Percentiles rank a stretch among this genome's conserved stretches.
Conservation (phyloP, 2,797 vertebrate genomes). For the Sebastes hopkinsi region DNA sequence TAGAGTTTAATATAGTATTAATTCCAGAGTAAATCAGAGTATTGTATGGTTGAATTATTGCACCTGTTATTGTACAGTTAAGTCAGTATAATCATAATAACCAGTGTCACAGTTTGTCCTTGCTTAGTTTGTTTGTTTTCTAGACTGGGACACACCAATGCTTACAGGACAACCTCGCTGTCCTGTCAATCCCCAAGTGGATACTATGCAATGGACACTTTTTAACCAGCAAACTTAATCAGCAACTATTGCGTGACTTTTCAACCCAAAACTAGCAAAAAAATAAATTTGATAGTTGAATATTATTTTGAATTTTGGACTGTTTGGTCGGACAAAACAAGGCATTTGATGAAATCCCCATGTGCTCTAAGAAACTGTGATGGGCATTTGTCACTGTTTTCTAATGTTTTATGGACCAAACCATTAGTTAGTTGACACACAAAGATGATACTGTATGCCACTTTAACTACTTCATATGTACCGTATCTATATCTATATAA, state of each 20-base stretch:
- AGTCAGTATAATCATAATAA: neutral
- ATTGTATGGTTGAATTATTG: too few species aligned
- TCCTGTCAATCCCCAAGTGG: neutral
- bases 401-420: neutral
- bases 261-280: neutral
- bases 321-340: neutral
- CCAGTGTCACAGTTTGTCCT: neutral
- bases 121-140: neutral
- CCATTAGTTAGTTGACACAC: too few species aligned
- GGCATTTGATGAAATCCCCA: too few species aligned
- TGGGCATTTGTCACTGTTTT: neutral
- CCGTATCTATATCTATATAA: neutral
- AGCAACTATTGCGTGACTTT: neutral
- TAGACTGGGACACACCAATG: neutral
- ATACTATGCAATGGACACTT: neutral
- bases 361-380: neutral
- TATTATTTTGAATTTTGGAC: neutral
- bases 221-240: neutral
- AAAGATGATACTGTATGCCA: too few species aligned
- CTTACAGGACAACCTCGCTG: neutral
- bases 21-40: too few species aligned
- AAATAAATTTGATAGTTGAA: neutral
- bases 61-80: too few species aligned
- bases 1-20: too few species aligned
- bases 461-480: neutral